Base-by-base conservation (phyloP, 1,140 invertebrate genomes). In the Macrobrachium rosenbergii region DNA sequence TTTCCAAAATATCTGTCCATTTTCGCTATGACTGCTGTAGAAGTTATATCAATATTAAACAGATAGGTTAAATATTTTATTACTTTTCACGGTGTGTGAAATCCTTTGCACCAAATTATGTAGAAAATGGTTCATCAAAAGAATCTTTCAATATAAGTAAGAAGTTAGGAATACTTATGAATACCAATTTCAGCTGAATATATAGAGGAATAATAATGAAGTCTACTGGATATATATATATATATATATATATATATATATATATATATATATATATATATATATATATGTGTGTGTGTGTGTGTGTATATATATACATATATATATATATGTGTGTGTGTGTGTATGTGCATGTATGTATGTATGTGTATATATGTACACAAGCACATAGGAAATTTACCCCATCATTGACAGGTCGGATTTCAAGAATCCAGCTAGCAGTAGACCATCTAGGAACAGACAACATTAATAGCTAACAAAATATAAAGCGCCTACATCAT, bases 181-280 rank as follows among this genome's bases (percentile, higher is more conserved):
- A 28, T 23, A 37, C 0, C 6, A 28, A 16, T 2, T 8, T 14
- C 0, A 73, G 2, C 5, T 37, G 69, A 28, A 37, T 14, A 21
- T 5, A 16, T 23, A 73, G n/a, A 28, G 0, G 14, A 2, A 12
- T 6, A 11, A 69, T 3, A 11, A 3, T 5, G 67, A 69, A 28
- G 19, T 5, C 0, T 3, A 6, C n/a, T 69, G 28, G n/a, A 69
- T 69, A 12, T 69, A 69, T 69, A 69, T 69, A 69, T 69, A 69
- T 69, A 69, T 69, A n/a, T 69, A 69, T 69, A n/a, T 69, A 69
- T 69, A n/a, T 69, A 69, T 69, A 69, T 69, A 69, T 69, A 69
- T 69, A 69, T 69, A 69, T 69, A 69, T 69, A 69, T 69, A 69
- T 69, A 69, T 69, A 69, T 69, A 69, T 69, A 69, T 69, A 69